Base-by-base conservation (phyloP, 1,140 invertebrate genomes). In the Homarus americanus region DNA sequence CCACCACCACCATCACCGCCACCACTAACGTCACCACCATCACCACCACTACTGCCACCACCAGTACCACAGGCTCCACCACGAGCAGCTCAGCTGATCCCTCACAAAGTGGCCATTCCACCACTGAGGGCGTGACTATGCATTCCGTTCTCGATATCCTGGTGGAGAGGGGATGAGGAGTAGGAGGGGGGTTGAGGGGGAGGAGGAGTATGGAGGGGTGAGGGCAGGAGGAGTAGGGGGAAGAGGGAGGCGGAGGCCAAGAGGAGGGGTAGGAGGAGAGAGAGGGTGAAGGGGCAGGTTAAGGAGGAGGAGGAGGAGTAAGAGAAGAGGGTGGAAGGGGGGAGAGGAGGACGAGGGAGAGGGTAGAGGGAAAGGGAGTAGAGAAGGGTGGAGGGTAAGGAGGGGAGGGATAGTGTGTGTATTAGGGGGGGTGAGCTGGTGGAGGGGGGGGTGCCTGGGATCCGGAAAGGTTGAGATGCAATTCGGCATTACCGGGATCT, bases 71-170 rank as follows among this genome's bases (percentile, higher is more conserved):
- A 34, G 24, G 12, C 36, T 58, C 49, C 32, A 76, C 73, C 17
- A 38, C 24, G 28, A 3, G 15, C 73, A n/a, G 3, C 9, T 44
- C 36, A 38, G 36, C 49, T 82, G 79, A 82, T 82, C 32, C 63
- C 63, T 53, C 79, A 63, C 49, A 82, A 34, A 82, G 79, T 58
- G 49, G 28, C 20, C 79, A 36, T 41, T 34, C 28, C 49, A 58
- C 32, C 44, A 44, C 53, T 36, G 20, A 38, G 5, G 79, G 1
- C 79, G 79, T 82, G 79, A 58, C 79, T 58, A 10, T 58, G 79
- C 79, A 82, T 82, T 28, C 28, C 44, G 63, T 82, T 82, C 34
- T 63, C 79, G 49, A 17, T 63, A 82, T 82, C 49, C 79, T 20
- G 49, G 76, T 34, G 5, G 44, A 53, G 32, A 28, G 3, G 38